A percentile compares a stretch with the other conserved stretches of the same genome.
phyloP scores from a whole-genome alignment of 2,113 vertebrate species.

The Mastomys coucha region DNA sequence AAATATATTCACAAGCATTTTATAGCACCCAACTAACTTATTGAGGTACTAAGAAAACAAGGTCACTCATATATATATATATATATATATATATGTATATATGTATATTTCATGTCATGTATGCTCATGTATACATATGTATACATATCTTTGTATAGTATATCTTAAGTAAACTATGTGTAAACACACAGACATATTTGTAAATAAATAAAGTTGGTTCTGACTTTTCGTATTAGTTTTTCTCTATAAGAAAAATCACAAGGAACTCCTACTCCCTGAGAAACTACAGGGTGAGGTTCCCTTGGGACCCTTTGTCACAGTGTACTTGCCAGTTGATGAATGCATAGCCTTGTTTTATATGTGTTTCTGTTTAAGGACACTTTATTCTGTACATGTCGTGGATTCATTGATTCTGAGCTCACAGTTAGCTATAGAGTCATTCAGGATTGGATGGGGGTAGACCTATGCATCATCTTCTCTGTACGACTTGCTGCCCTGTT shows the following conservation, averaged over 20 bases:
- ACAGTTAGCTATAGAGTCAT: neutral
- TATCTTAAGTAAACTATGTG: neutral
- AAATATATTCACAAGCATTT: neutral
- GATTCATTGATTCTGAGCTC: neutral
- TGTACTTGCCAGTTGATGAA: neutral
- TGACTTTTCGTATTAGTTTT: neutral
- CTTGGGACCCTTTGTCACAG: neutral
- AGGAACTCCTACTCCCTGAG: neutral
- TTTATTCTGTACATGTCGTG: neutral
- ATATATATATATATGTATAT: neutral
- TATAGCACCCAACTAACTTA: neutral
- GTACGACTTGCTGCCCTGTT: neutral
- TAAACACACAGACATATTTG: neutral
- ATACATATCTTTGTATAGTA: neutral
- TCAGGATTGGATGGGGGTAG: neutral
- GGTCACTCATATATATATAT: neutral
- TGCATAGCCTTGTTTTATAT: neutral
- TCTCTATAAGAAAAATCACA: neutral
- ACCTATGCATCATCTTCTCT: neutral
- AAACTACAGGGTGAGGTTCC: neutral
- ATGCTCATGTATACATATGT: neutral
- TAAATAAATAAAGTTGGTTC: neutral
- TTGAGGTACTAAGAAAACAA: neutral
- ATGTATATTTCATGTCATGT: neutral
- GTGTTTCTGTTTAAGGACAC: constrained; percentile 14